Conservation (phyloP, 2,888 invertebrate species). For the Trisateles emortualis region DNA sequence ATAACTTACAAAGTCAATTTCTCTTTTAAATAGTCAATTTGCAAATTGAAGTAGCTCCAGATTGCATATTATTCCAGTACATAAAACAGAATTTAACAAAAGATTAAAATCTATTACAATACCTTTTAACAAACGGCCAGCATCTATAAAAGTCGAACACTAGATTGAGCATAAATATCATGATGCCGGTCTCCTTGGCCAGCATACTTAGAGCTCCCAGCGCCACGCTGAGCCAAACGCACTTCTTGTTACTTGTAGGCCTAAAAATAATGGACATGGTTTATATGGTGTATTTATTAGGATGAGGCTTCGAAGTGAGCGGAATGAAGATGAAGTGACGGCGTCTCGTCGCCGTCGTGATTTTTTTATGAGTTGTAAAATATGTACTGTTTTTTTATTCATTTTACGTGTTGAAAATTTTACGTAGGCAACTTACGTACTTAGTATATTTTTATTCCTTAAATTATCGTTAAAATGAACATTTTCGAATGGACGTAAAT, state of each 20-base stretch:
- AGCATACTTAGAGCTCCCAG: slow-evolving; percentile 93
- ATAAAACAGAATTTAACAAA: slow-evolving; percentile 37
- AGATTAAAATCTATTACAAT: slow-evolving; percentile 49
- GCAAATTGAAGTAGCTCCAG: slow-evolving; percentile 5
- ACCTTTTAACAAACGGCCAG: slow-evolving; percentile 91
- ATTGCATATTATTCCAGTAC: slow-evolving; percentile 18
- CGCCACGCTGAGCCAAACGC: slow-evolving; percentile 89
- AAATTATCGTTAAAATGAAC: too few species aligned
- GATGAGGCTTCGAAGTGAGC: slow-evolving; percentile 23
- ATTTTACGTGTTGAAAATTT: neutral
- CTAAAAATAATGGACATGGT: slow-evolving; percentile 55
- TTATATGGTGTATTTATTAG: slow-evolving; percentile 42
- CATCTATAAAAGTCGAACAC: slow-evolving; percentile 93
- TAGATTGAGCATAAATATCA: slow-evolving; percentile 91
- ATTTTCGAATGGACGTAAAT: too few species aligned
- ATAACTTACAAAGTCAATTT: slow-evolving; percentile 6
- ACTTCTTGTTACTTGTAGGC: slow-evolving; percentile 77
- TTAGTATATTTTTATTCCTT: too few species aligned
- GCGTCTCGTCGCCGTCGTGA: slow-evolving; percentile 4
- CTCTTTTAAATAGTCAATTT: slow-evolving; percentile 12
- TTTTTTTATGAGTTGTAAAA: slow-evolving; percentile 18
- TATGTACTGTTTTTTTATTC: slow-evolving; percentile 4
- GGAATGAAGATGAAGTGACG: slow-evolving; percentile 36
- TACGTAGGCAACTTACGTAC: too few species aligned
- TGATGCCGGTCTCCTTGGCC: slow-evolving; percentile 95